Evolutionary conservation across 2,888 invertebrate species (phyloP), one percentile per base, ranked within the genome.

Genomic region (Cephus pulcher): DNA sequence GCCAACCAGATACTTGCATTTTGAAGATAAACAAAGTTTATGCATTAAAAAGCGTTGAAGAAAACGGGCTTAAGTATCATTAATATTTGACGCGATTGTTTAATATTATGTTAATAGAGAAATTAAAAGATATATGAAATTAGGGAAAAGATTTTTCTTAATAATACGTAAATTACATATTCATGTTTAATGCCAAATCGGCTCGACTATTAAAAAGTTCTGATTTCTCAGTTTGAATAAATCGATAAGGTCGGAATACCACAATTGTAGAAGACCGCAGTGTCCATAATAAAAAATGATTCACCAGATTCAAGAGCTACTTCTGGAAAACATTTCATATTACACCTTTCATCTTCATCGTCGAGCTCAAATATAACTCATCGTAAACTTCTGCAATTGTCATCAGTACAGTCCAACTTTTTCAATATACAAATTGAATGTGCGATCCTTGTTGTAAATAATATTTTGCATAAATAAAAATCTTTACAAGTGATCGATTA

Each of bases 401-500:
- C 56, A 56, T 56, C 23, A 9, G 56, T 56, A 56, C 9, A 2
- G 23, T 56, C 1, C 12, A 56, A 56, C 23, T 56, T 56, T 15
- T 56, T 2, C 56, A 56, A 23, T 56, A 56, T 56, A 56, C 23
- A 56, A 56, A 23, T 23, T 23, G 23, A 23, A 56, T 56, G 23
- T 56, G 56, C 56, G 56, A 56, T 56, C 23, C 56, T 56, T 15
- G 6, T 56, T 23, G 6, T 9, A 23, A 56, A 56, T 23, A 23
- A 56, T 56, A 56, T 56, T 56, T 56, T 56, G 9, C 56, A 56
- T 15, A 56, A 56, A 9, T 56, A 9, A 71, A 34, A 71, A 71
- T 30, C 33, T 85, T 89, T 86, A 91, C 80, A 91, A 84, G 23
- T 85, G 84, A 84, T 91, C 90, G 71, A 91, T 91, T 56, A 91